Base-by-base conservation (phyloP, 1,140 invertebrate genomes). In the Drosophila nigrodunni region DNA sequence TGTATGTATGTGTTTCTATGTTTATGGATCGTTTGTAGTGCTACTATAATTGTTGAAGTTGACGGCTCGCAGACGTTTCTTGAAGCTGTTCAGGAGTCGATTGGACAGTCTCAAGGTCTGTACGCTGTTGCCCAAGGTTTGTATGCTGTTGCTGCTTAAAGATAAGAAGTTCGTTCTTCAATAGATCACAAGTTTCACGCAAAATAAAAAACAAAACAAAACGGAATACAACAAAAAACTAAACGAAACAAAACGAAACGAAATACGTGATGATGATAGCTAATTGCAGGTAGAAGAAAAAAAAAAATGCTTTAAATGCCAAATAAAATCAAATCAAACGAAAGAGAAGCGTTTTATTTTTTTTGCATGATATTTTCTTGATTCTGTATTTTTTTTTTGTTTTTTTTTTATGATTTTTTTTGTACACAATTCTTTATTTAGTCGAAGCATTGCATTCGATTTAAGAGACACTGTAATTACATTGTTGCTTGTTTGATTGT, bases 361-460 rank as follows among this genome's bases (percentile, higher is more conserved):
- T 57, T 43, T 35, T 54, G n/a, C 6, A 35, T 50, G 7, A 13
- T 49, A 34, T 57, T 52, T 39, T 39, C 37, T 39, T 37, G 35
- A 37, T 37, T 39, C 25, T 30, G 25, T 39, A 10, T 39, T 39
- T 39, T 3, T 11, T 2, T 55, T 61, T 61, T 37, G 13, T 52
- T 52, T 52, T 39, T 55, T 15, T 43, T 58, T 43, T 5, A 30
- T 30, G 25, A 18, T 50, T 79, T 59, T 77, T 83, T 87, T 87
- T 83, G 55, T 88, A 87, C 83, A 87, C 59, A 77, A 77, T 86
- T 78, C 77, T 87, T 87, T 87, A 83, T 82, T 87, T 83, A 67
- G 18, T 73, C 64, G 64, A 52, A 47, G 61, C 58, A 54, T 75
- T 41, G 71, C 75, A 79, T 88, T 82, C 69, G 68, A 74, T 41